These are phyloP conservation scores for Sarcophaga variegata DNA, from an alignment of 2,888 invertebrate genomes.

Conservation along the genomic window DNA sequence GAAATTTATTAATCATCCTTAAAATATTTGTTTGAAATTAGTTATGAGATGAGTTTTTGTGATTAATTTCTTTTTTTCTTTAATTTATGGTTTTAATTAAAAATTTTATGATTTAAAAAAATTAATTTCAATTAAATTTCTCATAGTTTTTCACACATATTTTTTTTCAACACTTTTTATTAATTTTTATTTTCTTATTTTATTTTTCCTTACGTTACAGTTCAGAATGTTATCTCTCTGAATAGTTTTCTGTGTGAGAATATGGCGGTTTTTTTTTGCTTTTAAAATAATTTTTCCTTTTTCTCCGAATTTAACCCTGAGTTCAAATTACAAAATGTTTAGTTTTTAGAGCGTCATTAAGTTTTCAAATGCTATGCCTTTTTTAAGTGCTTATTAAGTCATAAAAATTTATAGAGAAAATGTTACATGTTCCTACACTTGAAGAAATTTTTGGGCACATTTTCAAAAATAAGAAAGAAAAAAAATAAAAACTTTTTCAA, in stretches of 20 bases:
- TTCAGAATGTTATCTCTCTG: conserved; percentile 31
- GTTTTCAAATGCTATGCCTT: background rate
- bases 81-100: background rate
- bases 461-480: background rate
- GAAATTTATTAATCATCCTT: conserved; percentile 5
- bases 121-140: no score
- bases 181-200: background rate
- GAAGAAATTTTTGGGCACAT: background rate
- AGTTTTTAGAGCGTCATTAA: conserved; percentile 6
- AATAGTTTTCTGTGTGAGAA: conserved; percentile 23
- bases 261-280: background rate
- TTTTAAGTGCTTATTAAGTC: background rate
- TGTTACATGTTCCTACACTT: background rate
- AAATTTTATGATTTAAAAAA: background rate
- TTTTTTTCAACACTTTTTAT: no score
- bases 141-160: no score
- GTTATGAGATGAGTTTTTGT: conserved; percentile 8
- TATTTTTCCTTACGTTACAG: background rate
- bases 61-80: background rate
- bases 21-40: conserved; percentile 1
- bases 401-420: background rate
- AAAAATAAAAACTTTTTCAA: background rate
- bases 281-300: conserved; percentile 18
- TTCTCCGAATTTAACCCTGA: conserved; percentile 23
- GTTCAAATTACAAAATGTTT: conserved; percentile 32